Percentiles rank a stretch among this genome's conserved stretches.
phyloP scores from a whole-genome alignment of 2,888 invertebrate genomes.

The Carcina quercana region DNA sequence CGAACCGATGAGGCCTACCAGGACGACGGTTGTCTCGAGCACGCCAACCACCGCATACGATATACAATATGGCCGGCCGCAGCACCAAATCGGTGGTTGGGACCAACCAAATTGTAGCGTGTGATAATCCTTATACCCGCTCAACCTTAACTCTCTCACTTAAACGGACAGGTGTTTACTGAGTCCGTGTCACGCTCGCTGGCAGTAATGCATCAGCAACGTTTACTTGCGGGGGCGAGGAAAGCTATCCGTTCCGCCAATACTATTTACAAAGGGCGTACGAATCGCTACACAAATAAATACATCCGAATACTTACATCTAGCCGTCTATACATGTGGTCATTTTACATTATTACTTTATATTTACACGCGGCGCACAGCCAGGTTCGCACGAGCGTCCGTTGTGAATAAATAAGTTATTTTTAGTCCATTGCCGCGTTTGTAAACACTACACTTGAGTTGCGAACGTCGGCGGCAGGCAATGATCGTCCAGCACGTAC shows the following conservation, averaged over 20 bases:
- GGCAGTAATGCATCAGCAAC: too few relatives aligned
- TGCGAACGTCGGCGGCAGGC: constrained; percentile 82
- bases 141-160: too few relatives aligned
- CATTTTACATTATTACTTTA: constrained; percentile 70
- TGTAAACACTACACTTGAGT: constrained; percentile 81
- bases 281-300: constrained; percentile 64
- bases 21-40: too few relatives aligned
- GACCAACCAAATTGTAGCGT: too few relatives aligned
- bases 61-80: too few relatives aligned
- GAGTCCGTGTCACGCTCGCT: too few relatives aligned
- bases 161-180: too few relatives aligned
- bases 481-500: constrained; percentile 85
- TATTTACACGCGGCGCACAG: constrained; percentile 73
- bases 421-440: constrained; percentile 40
- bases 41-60: too few relatives aligned
- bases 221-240: too few relatives aligned
- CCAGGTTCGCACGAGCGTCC: constrained; percentile 69
- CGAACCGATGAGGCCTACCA: too few relatives aligned
- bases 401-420: constrained; percentile 59
- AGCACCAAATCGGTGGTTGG: too few relatives aligned
- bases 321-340: constrained; percentile 70
- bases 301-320: constrained; percentile 66
- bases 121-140: too few relatives aligned
- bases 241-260: constrained; percentile 50
- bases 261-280: constrained; percentile 62